Evolutionary conservation across 2,113 vertebrate species (phyloP).

Genomic region (Chamaetylas fuelleborni): DNA sequence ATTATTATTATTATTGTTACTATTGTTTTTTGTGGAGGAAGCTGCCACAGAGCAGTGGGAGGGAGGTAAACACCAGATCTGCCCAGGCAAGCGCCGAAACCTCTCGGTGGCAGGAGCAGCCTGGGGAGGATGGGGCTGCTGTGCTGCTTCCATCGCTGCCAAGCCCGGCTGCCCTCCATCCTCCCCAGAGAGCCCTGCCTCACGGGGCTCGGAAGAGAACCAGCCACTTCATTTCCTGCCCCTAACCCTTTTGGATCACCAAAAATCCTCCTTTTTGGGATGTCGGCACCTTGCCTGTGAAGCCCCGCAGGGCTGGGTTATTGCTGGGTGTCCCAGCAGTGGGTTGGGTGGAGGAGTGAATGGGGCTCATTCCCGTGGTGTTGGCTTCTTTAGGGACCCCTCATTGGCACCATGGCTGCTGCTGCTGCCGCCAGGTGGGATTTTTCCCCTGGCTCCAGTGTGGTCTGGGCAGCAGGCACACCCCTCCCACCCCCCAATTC

Average conservation of each 20-base stretch:
- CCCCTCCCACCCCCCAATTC: rapidly evolving
- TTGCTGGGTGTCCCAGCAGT: neutral
- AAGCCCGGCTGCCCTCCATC: neutral
- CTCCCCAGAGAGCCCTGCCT: neutral
- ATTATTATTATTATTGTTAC: neutral
- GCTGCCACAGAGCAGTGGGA: neutral
- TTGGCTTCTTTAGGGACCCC: neutral
- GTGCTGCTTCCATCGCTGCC: neutral
- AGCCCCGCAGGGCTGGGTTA: neutral
- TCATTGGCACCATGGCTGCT: rapidly evolving
- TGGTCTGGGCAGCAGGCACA: neutral
- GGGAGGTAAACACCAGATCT: conserved; percentile 29
- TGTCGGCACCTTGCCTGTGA: neutral
- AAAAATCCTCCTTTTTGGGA: neutral
- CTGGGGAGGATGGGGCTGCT: neutral
- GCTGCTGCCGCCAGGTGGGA: neutral
- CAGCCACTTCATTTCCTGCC: conserved; percentile 35
- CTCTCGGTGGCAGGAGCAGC: neutral
- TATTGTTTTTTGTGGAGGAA: conserved; percentile 19
- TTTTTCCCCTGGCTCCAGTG: neutral
- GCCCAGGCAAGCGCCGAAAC: neutral
- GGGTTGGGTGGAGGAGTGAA: neutral
- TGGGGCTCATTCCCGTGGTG: rapidly evolving
- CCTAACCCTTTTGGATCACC: neutral
- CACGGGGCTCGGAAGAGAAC: neutral